phyloP scores from a whole-genome alignment of 2,888 invertebrate species.

The Calameuta filiformis region DNA sequence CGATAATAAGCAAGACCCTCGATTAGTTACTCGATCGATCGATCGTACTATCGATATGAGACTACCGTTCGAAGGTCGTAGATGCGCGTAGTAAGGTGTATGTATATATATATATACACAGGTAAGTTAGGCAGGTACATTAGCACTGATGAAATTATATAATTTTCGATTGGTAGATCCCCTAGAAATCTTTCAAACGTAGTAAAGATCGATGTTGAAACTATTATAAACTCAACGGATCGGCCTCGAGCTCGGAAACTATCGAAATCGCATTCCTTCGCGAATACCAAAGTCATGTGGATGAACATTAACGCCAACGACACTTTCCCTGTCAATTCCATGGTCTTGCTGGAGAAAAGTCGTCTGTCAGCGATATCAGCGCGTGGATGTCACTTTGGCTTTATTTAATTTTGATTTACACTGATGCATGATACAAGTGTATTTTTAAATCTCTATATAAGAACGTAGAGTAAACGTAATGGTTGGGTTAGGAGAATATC shows the following conservation, averaged over 20 bases:
- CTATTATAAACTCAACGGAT: not conserved
- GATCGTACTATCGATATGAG: slow-evolving; percentile 11
- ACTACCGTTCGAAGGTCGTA: slow-evolving; percentile 1
- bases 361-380: not conserved
- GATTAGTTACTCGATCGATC: slow-evolving; percentile 9
- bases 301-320: not conserved
- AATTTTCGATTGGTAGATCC: not conserved
- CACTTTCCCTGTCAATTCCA: not conserved
- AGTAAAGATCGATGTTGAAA: not conserved
- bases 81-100: not conserved
- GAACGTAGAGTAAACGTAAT: not conserved
- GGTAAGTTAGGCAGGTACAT: not conserved
- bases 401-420: not conserved
- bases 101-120: not conserved
- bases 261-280: slow-evolving; percentile 5
- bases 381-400: not conserved
- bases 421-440: not conserved
- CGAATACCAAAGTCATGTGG: not conserved
- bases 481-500: not conserved
- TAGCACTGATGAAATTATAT: not conserved
- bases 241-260: slow-evolving; percentile 1
- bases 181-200: not conserved
- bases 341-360: not conserved
- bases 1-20: not conserved
- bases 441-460: not conserved